Evolutionary conservation across 2,797 vertebrate species (phyloP).

Genomic region (Syncerus caffer): DNA sequence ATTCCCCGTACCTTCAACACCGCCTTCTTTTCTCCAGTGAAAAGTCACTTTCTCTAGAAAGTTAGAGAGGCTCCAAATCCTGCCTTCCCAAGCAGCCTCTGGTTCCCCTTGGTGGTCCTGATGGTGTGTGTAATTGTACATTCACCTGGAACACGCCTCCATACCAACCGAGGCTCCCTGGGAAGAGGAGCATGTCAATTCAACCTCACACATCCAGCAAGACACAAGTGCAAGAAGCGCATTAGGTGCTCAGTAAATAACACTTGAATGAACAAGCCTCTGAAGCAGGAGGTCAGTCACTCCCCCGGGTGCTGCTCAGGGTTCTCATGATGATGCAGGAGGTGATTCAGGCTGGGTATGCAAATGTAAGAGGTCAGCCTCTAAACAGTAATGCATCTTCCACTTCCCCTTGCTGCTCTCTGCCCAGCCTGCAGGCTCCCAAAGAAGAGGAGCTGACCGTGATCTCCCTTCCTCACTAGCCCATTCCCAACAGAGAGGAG

Average conservation of each 20-base stretch:
- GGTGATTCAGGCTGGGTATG: background rate
- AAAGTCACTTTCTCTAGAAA: background rate
- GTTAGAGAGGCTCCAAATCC: background rate
- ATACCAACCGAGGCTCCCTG: accelerated
- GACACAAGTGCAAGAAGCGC: background rate
- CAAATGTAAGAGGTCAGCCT: background rate
- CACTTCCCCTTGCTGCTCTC: background rate
- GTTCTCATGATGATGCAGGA: background rate
- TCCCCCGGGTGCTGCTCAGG: background rate
- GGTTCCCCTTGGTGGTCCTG: background rate
- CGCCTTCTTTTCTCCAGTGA: background rate
- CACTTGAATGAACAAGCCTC: background rate
- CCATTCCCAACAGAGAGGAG: background rate
- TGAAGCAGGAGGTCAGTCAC: background rate
- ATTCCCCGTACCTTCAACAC: accelerated
- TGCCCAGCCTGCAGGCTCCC: background rate
- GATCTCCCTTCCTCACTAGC: background rate
- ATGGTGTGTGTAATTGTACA: background rate
- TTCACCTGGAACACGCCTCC: background rate
- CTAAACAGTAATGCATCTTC: background rate
- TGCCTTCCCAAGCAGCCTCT: background rate
- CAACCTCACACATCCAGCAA: background rate
- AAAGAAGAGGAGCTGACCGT: background rate
- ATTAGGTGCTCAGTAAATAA: background rate
- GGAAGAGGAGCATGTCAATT: background rate